Base-by-base conservation (phyloP, 2,113 vertebrate genomes). In the Petroica traversi region DNA sequence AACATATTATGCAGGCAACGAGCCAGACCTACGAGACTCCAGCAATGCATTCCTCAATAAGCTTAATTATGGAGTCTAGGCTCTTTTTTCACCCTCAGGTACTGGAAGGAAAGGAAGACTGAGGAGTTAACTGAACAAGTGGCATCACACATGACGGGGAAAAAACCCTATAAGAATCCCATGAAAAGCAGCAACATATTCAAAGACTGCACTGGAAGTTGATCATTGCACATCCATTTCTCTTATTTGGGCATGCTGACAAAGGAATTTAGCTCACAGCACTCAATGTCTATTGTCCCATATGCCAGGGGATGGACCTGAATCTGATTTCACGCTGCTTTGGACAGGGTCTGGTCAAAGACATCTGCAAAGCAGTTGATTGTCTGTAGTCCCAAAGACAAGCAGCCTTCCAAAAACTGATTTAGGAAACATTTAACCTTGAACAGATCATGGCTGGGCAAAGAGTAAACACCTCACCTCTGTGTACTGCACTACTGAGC, bases 311-410 rank as follows among this genome's bases (percentile, higher is more conserved):
- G 48, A 61, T 2, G 1, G 28, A 40, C 45, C 14, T 4, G 1
- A 64, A 16, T 8, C 52, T 33, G 9, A 52, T 26, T 34, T 26
- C 68, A 41, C 38, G 18, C 24, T 7, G 33, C 18, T 26, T 1
- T 3, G 66, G 45, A 36, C 45, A 83, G 31, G 74, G 20, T 19
- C 57, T 26, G 34, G 6, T 55, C 29, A 52, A 63, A 40, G 9
- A 23, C 1, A 1, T 4, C 36, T 12, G n/a, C 18, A 43, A 57
- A 75, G 16, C 0, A 28, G 8, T 4, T 26, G 18, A 17, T 28
- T 51, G 19, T 24, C 64, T n/a, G 4, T 3, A 55, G 26, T 14
- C 25, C 13, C 34, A 13, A 19, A 3, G 15, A 24, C 34, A 36
- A 58, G 26, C 19, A 80, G 16, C 20, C 28, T 55, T 49, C 62